Conservation (phyloP, 2,113 vertebrate genomes). For the Panthera leo region DNA sequence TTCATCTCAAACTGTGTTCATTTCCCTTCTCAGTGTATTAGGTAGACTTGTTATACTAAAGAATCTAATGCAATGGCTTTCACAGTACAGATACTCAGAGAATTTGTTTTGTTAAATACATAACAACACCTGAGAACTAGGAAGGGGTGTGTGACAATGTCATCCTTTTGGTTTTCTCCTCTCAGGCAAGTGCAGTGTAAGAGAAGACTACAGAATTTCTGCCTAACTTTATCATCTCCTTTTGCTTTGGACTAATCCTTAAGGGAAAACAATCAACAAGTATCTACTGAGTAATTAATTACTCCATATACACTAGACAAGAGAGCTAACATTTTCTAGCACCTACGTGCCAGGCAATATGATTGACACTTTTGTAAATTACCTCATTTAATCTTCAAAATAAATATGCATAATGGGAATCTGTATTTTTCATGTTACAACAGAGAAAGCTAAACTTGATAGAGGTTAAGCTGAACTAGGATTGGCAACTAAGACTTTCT, state of each 20-base stretch:
- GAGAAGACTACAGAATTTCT: background rate
- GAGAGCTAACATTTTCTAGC: background rate
- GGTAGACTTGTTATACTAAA: background rate
- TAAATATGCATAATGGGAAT: background rate
- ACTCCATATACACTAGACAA: background rate
- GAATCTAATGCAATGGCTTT: background rate
- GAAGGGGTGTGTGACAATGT: background rate
- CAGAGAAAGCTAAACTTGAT: background rate
- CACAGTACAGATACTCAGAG: background rate
- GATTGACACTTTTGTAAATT: background rate
- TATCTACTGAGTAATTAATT: background rate
- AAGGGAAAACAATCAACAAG: background rate
- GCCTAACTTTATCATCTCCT: background rate
- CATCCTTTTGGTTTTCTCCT: background rate
- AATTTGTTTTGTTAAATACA: slow-evolving; percentile 39
- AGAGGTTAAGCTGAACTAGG: background rate
- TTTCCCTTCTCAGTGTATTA: slow-evolving; percentile 35
- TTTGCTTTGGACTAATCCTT: background rate
- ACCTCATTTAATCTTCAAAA: background rate
- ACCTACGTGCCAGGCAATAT: background rate
- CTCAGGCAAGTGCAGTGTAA: background rate
- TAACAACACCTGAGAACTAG: background rate
- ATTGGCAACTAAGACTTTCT: background rate
- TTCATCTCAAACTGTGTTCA: slow-evolving; percentile 17
- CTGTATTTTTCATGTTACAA: background rate